Conservation (phyloP, 35 echinoderm and acorn worm species). For the Lytechinus variegatus region DNA sequence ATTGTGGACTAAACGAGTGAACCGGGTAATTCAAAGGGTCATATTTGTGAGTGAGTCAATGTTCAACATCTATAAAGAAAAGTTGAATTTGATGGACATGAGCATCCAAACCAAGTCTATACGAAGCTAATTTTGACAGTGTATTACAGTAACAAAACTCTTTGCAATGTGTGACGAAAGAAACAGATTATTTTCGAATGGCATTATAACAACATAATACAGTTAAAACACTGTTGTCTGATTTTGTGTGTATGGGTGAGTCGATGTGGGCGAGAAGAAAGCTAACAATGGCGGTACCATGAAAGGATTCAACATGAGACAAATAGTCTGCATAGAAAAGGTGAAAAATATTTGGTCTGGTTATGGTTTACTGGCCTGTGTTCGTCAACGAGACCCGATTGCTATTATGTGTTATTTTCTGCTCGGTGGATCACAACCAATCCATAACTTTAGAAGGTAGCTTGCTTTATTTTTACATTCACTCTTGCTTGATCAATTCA, state of each 20-base stretch:
- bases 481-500: not conserved
- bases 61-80: too few species aligned
- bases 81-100: too few species aligned
- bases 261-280: not conserved
- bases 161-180: too few species aligned
- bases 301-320: not conserved
- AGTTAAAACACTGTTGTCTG: not conserved
- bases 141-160: too few species aligned
- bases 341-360: not conserved
- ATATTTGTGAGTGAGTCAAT: too few species aligned
- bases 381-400: not conserved
- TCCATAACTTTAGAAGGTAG: not conserved
- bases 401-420: not conserved
- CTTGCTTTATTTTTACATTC: not conserved
- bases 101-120: too few species aligned
- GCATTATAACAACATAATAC: too few species aligned
- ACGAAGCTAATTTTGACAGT: too few species aligned
- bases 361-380: not conserved
- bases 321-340: not conserved
- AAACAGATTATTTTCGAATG: too few species aligned
- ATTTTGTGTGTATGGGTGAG: not conserved
- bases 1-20: too few species aligned
- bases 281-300: not conserved
- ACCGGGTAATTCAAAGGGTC: too few species aligned
- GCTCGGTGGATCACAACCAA: not conserved